Percentiles rank a stretch among this genome's conserved stretches.
phyloP scores from a whole-genome alignment of 2,797 vertebrate species.

The Coccyzus lansbergi region DNA sequence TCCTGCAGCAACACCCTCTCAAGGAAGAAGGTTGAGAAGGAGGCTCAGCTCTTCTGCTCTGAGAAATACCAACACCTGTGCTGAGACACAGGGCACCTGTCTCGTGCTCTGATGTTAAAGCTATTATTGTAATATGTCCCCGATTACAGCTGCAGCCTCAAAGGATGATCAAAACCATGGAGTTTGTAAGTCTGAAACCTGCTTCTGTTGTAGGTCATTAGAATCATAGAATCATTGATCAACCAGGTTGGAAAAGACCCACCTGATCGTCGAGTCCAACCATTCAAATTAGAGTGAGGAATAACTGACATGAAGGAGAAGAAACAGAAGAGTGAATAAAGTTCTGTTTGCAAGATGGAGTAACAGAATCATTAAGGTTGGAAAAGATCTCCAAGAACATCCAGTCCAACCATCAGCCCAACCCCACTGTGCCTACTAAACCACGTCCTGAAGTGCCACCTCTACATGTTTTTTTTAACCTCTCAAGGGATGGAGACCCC shows the following conservation, averaged over 20 bases:
- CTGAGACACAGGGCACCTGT: too few relatives aligned
- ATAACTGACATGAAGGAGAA: not conserved
- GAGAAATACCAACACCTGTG: not conserved
- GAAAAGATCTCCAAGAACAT: too few relatives aligned
- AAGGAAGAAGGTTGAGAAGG: not conserved
- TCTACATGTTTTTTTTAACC: too few relatives aligned
- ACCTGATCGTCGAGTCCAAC: too few relatives aligned
- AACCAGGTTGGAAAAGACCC: too few relatives aligned
- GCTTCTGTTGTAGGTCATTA: not conserved
- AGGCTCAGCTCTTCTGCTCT: not conserved
- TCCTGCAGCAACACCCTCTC: too few relatives aligned
- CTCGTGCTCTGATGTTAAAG: not conserved
- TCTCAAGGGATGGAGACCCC: too few relatives aligned
- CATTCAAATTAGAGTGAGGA: not conserved
- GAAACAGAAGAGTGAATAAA: not conserved
- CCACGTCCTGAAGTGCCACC: too few relatives aligned
- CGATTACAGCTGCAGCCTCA: not conserved
- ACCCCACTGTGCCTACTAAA: too few relatives aligned
- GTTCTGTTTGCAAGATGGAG: not conserved
- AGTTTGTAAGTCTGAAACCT: not conserved
- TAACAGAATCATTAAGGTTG: too few relatives aligned
- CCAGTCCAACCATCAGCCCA: too few relatives aligned
- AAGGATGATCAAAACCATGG: not conserved
- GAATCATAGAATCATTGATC: too few relatives aligned
- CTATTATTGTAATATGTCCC: accelerated